A percentile compares a stretch with the other conserved stretches of the same genome.
phyloP scores from a whole-genome alignment of 92 coral and sea anemone genomes.

The Zoanthus sansibaricus region DNA sequence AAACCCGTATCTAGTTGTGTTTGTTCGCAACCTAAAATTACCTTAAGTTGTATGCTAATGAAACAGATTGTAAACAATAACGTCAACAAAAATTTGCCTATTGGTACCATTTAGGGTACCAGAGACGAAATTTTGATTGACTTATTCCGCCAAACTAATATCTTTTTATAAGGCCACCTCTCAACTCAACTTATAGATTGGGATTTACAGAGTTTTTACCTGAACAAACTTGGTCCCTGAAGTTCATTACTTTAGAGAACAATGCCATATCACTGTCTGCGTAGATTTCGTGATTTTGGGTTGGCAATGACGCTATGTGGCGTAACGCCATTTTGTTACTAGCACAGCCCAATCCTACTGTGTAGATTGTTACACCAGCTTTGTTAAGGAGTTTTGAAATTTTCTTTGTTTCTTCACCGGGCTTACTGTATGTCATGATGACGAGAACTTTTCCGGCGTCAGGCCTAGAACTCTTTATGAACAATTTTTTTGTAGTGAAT shows the following conservation, averaged over 20 bases:
- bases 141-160: too few species aligned
- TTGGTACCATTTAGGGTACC: too few species aligned
- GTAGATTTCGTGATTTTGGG: slow-evolving; percentile 17
- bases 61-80: too few species aligned
- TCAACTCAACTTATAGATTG: background rate
- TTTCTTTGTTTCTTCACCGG: slow-evolving; percentile 25
- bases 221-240: background rate
- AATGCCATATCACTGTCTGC: slow-evolving; percentile 20
- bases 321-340: background rate
- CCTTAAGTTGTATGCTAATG: too few species aligned
- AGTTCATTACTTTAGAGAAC: background rate
- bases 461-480: slow-evolving; percentile 22
- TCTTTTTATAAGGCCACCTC: too few species aligned
- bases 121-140: too few species aligned
- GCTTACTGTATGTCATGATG: slow-evolving; percentile 26
- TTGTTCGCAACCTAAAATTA: too few species aligned
- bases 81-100: too few species aligned
- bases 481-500: slow-evolving; percentile 22
- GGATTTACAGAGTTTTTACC: background rate
- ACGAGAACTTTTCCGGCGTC: slow-evolving; percentile 20
- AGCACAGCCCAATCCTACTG: slow-evolving; percentile 28
- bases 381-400: background rate
- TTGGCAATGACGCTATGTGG: background rate
- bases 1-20: too few species aligned
- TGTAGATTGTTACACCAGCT: slow-evolving; percentile 20